Conservation (phyloP, 1,140 invertebrate species). For the Drosophila willistoni region DNA sequence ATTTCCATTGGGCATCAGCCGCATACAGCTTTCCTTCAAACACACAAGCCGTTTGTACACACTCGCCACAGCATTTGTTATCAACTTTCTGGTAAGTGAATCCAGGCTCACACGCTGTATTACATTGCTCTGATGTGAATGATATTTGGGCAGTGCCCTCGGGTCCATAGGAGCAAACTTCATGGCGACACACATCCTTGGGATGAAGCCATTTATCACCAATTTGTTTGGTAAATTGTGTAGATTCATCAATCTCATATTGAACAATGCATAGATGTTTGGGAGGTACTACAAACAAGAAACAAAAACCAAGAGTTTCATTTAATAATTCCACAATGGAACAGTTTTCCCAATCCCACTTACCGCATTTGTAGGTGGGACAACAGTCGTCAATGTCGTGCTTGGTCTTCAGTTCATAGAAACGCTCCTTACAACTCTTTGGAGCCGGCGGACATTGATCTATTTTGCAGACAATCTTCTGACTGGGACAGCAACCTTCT, state of each 20-base stretch:
- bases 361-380: constrained; percentile 87
- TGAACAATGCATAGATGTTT: constrained; percentile 88
- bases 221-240: constrained; percentile 84
- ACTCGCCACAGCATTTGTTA: constrained; percentile 88
- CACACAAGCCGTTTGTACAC: constrained; percentile 87
- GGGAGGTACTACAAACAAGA: constrained; percentile 85
- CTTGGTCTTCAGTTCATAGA: constrained; percentile 84
- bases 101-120: constrained; percentile 85
- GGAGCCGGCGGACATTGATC: constrained; percentile 86
- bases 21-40: constrained; percentile 85
- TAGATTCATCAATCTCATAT: constrained; percentile 83
- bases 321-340: not conserved
- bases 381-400: constrained; percentile 86
- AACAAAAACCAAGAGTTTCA: not conserved
- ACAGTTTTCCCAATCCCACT: constrained; percentile 34
- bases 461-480: constrained; percentile 85
- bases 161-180: constrained; percentile 84
- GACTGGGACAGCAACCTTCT: constrained; percentile 88
- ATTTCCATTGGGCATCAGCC: constrained; percentile 86
- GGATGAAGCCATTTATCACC: constrained; percentile 82
- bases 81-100: constrained; percentile 84
- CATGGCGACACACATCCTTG: constrained; percentile 86
- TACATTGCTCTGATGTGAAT: constrained; percentile 84
- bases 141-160: constrained; percentile 84
- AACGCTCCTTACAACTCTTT: constrained; percentile 85